Conservation (phyloP, 2,113 vertebrate species). For the Syrmaticus mikado region DNA sequence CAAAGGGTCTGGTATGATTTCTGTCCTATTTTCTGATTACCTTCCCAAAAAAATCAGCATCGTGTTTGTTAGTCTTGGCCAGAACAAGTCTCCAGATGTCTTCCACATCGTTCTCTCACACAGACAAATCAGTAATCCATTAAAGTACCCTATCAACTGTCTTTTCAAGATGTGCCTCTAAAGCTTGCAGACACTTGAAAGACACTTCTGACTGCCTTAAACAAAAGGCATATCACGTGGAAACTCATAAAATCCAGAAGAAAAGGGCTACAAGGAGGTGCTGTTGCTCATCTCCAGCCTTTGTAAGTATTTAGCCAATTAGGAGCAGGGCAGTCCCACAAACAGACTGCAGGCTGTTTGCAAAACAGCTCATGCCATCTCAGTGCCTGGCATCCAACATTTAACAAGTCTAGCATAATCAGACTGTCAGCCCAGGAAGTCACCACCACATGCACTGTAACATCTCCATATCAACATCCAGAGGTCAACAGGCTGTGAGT, state of each 20-base stretch:
- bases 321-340: neutral
- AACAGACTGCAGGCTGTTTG: neutral
- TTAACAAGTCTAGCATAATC: neutral
- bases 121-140: neutral
- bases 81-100: conserved; percentile 31
- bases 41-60: conserved; percentile 21
- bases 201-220: neutral
- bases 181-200: neutral
- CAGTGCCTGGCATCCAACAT: neutral
- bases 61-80: conserved; percentile 45
- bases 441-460: neutral
- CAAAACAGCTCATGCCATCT: neutral
- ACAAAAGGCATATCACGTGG: neutral
- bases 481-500: neutral
- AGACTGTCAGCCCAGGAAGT: neutral
- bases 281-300: neutral
- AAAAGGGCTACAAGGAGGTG: neutral
- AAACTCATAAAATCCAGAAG: neutral
- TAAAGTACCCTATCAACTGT: neutral
- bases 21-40: conserved; percentile 1
- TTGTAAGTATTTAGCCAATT: neutral
- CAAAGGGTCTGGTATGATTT: neutral
- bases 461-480: neutral
- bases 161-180: neutral
- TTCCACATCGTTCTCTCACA: neutral